Conservation (phyloP, 2,888 invertebrate species). For the Drosophila histrio region DNA sequence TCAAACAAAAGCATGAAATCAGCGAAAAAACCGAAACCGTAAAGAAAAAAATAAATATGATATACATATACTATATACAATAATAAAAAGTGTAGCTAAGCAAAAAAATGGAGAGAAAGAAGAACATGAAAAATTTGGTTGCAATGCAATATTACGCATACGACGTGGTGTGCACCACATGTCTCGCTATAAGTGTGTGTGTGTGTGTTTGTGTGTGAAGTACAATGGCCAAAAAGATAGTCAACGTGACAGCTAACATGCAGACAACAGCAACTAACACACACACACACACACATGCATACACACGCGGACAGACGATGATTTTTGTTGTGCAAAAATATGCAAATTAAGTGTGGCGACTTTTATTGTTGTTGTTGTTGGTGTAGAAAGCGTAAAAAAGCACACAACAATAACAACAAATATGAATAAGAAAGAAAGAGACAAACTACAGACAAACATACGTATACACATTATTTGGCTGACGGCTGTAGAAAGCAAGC, state of each 20-base stretch:
- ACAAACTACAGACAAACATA: slow-evolving; percentile 36
- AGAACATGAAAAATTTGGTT: slow-evolving; percentile 42
- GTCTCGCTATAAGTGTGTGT: slow-evolving; percentile 19
- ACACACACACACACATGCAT: slow-evolving; percentile 18
- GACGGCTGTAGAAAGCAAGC: slow-evolving; percentile 69
- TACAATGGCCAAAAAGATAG: slow-evolving; percentile 66
- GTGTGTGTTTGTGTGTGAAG: slow-evolving; percentile 31
- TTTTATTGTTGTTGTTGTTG: slow-evolving; percentile 48
- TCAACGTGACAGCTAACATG: slow-evolving; percentile 68
- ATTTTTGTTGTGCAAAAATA: slow-evolving; percentile 70
- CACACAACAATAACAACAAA: slow-evolving; percentile 44
- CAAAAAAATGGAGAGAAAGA: slow-evolving; percentile 28
- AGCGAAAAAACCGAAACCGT: slow-evolving; percentile 33
- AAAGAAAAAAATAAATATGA: slow-evolving; percentile 3
- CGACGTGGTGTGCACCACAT: slow-evolving; percentile 56
- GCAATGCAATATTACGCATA: slow-evolving; percentile 77
- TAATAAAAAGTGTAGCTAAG: slow-evolving; percentile 43
- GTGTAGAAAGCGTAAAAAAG: slow-evolving; percentile 71
- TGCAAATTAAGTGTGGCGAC: slow-evolving; percentile 76
- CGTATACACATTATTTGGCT: slow-evolving; percentile 70
- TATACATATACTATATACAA: too few relatives aligned
- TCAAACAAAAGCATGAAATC: slow-evolving; percentile 54
- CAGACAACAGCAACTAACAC: slow-evolving; percentile 44
- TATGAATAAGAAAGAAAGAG: slow-evolving; percentile 24
- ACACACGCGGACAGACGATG: slow-evolving; percentile 22